Conservation (phyloP, 2,797 vertebrate species). For the Coilia nasus region DNA sequence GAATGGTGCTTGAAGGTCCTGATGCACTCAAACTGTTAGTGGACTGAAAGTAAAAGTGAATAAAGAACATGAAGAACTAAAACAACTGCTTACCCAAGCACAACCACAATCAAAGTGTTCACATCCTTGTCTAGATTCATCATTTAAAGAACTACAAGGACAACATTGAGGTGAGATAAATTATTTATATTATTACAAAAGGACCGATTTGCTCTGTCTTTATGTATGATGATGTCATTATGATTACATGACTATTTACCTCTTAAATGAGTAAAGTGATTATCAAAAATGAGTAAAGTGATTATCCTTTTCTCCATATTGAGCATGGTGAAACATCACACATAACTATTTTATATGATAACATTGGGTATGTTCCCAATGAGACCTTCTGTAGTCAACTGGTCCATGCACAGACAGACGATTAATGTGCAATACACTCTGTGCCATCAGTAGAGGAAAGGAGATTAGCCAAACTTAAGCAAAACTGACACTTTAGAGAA, state of each 20-base stretch:
- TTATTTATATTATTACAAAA: neutral
- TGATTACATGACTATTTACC: no score
- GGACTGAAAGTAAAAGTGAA: neutral
- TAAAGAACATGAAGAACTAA: neutral
- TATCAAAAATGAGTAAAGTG: no score
- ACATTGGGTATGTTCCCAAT: no score
- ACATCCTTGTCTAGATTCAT: neutral
- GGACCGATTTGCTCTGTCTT: neutral
- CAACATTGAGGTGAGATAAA: neutral
- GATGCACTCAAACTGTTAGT: conserved; percentile 21
- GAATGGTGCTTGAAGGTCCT: neutral
- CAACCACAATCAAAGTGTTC: neutral
- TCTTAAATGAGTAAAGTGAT: no score
- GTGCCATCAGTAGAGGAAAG: neutral
- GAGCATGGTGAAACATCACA: no score
- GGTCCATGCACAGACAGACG: no score
- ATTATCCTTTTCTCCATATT: no score
- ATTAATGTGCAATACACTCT: neutral
- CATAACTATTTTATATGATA: no score
- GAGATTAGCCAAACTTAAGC: neutral
- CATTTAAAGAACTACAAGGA: neutral
- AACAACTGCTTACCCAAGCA: neutral
- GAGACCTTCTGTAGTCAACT: no score
- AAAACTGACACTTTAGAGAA: neutral
- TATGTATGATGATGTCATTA: neutral